Evolutionary conservation across 2,113 vertebrate species (phyloP), one percentile per base, ranked within the genome.

Genomic region (Crotophaga sulcirostris): DNA sequence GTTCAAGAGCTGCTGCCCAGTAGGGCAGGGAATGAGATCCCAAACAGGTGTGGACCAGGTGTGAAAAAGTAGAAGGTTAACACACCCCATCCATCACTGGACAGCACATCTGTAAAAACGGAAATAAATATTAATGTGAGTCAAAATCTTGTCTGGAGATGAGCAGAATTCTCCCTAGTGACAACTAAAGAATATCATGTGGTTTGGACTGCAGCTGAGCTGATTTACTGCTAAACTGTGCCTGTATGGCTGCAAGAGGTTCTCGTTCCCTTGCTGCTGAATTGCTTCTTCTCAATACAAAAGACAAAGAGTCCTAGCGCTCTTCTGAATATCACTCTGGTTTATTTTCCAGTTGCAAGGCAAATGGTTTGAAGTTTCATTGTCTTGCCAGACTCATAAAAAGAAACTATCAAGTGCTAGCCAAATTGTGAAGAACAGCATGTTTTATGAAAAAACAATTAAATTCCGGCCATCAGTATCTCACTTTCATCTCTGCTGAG

Each of bases 371-470:
- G 90, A 89, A 92, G 66, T 86, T 92, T 75, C 80, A 89, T 64
- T 93, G 92, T 94, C 86, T 96, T 96, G 92, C 88, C 96, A 96
- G 92, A 79, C 86, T 90, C 90, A 96, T 96, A 92, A 96, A 97
- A 96, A 79, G 68, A 90, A 93, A 75, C 73, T 78, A 84, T 90
- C 76, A 87, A 87, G 78, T 0, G 0, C 68, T 78, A 93, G 94
- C 77, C 92, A 94, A 96, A 95, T 87, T 93, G 56, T 82, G 85
- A 95, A 97, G 92, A 94, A 95, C 93, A 92, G 81, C 78, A 84
- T 95, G 91, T 93, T 95, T 97, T 87, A 92, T 83, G 94, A 96
- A 97, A 96, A 89, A 47, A n/a, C 60, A 95, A 34, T 96, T 96
- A 96, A 97, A 89, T 28, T 67, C 31, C 56, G 44, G 78, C 82